Base-by-base conservation (phyloP, 2,888 invertebrate genomes). In the Agapostemon virescens region DNA sequence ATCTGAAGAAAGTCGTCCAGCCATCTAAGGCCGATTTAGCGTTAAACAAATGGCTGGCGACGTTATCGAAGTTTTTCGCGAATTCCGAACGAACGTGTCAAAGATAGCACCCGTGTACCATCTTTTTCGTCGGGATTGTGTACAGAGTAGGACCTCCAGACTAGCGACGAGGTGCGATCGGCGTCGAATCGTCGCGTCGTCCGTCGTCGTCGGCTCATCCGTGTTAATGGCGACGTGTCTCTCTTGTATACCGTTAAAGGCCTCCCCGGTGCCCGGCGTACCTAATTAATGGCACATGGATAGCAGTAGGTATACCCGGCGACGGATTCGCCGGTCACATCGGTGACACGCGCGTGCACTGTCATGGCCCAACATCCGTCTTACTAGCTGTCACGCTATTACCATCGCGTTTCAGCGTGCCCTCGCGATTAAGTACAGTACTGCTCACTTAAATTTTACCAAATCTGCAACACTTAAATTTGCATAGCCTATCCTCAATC, bases 231-330 rank as follows among this genome's bases (percentile, higher is more conserved):
- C 85, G 80, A 83, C 84, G 81, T 80, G 87, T 86, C 84, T 87
- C 86, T 79, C 86, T 79, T 79, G 72, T 88, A 87, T 89, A 89
- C 88, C 89, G 88, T 89, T 88, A 88, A 88, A 86, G 79, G 79
- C 79, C 82, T 69, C 77, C 80, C 67, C 81, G 80, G 79, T 85
- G 80, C 81, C 82, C 80, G 84, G 73, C 77, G 84, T 86, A 89
- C 82, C 86, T 89, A 88, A 88, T 88, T 88, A 88, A 88, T 86
- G 86, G 80, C 75, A 9, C 77, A 76, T 64, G 78, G 77, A 73
- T 75, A 80, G 52, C 30, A 33, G 45, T 45, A 63, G 58, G 58
- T 30, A 80, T 76, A 72, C 77, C 78, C 84, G 49, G 78, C 76
- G 66, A 45, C 42, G 81, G 45, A 42, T 81, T 67, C 74, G 61